Evolutionary conservation across 2,113 vertebrate species (phyloP).

Genomic region (Naja naja): DNA sequence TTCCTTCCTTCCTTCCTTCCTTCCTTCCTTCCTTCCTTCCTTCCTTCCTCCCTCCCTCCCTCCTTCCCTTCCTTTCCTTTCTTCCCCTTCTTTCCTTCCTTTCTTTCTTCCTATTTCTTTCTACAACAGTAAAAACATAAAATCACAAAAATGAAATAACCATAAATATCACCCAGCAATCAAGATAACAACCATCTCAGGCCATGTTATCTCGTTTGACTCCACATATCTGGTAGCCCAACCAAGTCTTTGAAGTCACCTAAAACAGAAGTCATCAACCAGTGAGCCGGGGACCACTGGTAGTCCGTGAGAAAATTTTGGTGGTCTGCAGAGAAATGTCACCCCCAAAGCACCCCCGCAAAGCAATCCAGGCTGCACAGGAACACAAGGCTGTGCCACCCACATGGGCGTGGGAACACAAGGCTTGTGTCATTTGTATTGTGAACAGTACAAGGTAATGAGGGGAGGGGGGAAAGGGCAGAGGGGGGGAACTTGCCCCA

Average conservation of each 20-base stretch:
- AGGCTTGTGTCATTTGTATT: too few relatives aligned
- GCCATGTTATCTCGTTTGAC: neutral
- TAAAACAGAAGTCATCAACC: too few relatives aligned
- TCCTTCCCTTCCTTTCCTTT: rapidly evolving
- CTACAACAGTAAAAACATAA: neutral
- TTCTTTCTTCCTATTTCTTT: neutral
- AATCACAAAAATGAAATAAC: neutral
- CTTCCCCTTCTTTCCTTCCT: neutral
- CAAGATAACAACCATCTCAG: neutral
- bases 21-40: neutral
- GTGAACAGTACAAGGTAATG: too few relatives aligned
- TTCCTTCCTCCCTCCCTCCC: neutral
- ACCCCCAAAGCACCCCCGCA: too few relatives aligned
- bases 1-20: neutral
- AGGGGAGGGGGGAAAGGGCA: too few relatives aligned
- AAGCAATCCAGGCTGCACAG: too few relatives aligned
- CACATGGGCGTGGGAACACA: too few relatives aligned
- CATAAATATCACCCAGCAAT: neutral
- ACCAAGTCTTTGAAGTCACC: neutral
- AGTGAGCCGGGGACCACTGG: too few relatives aligned
- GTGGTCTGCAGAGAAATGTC: too few relatives aligned
- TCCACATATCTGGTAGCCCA: neutral
- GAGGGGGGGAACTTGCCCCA: too few relatives aligned
- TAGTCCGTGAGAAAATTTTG: too few relatives aligned
- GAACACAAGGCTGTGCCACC: too few relatives aligned